Evolutionary conservation across 2,888 invertebrate genomes (phyloP), one percentile per base, ranked within the genome.

Genomic region (Hypena proboscidalis): DNA sequence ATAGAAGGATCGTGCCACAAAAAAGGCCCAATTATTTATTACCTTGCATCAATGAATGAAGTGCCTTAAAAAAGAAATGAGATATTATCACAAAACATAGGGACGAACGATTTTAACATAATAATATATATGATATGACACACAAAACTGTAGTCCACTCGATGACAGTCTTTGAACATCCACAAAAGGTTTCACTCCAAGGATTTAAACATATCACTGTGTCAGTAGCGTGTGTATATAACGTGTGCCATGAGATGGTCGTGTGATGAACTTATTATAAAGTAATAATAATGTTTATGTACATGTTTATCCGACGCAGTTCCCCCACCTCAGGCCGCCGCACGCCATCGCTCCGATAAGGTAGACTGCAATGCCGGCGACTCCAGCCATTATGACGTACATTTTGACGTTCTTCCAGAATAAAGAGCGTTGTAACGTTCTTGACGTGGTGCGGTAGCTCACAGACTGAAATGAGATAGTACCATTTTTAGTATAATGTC

Each of bases 391-490:
- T 52, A 97, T 94, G 6, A 96, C 92, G 66, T 97, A 97, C 74
- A 98, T 92, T 83, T 98, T 98, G 8, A 98, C 93, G 77, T 97
- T 98, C 83, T 98, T 97, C 97, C 97, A 98, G 85, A 97, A 98
- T 85, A 98, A 92, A 8, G 96, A 95, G 23, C 97, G 92, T 20
- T 97, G 96, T 49, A 98, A 85, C 55, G 95, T 96, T 70, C 97
- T 93, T 59, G 98, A 97, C 2, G 95, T 95, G 68, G 95, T 94
- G 66, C 96, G 94, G 87, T 98, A 98, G 49, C 96, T 93, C 6
- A 97, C 95, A 1, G 98, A 96, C 97, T 98, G 86, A 21, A 94
- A 93, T 42, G 30, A 72, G 48, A 35, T 21, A 27, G 25, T 10
- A 37, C 37, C 15, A 31, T 20, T 17, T 17, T 5, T 17, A 4